Evolutionary conservation across 2,888 invertebrate genomes (phyloP), one percentile per base, ranked within the genome.

Genomic region (Prosopocoilus inquinatus): DNA sequence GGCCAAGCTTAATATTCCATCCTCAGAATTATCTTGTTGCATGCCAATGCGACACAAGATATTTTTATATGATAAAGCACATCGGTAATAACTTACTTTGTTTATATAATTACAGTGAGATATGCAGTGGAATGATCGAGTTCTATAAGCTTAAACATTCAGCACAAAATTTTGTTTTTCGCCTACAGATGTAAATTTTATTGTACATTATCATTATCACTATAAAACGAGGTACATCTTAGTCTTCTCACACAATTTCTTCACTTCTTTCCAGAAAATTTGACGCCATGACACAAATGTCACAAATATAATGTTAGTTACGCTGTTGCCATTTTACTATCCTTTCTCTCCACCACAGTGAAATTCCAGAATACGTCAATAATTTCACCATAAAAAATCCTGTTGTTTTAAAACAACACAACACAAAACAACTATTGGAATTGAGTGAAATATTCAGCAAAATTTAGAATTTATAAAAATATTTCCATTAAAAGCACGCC

Each of bases 121-220:
- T 55, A 53, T 53, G 53, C 55, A 49, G 39, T 51, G 55, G 52
- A 48, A 55, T 51, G 50, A 48, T 50, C 43, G 41, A 50, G 47
- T 47, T 53, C 46, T 52, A 52, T 51, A 63, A 53, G 51, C 46
- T 48, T 55, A 49, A 53, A 54, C 47, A 53, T 32, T 53, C 51
- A 50, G 52, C 60, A 59, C 59, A 61, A 60, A 61, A 60, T 62
- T 60, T 60, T 57, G 59, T 58, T 60, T 63, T 63, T 53, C 62
- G 58, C 47, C 58, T 60, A 53, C 45, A 57, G 47, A 53, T 59
- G 52, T 51, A 51, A 28, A 54, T 58, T 58, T 56, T 57, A 50
- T 54, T 58, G 47, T 50, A 47, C 36, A 54, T 36, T 28, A 53
- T 50, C 54, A 54, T 54, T 44, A 50, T 57, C 53, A 48, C 33